These are phyloP conservation scores for Heliconius nattereri DNA, from an alignment of 1,140 invertebrate species.

Conservation along the genomic window DNA sequence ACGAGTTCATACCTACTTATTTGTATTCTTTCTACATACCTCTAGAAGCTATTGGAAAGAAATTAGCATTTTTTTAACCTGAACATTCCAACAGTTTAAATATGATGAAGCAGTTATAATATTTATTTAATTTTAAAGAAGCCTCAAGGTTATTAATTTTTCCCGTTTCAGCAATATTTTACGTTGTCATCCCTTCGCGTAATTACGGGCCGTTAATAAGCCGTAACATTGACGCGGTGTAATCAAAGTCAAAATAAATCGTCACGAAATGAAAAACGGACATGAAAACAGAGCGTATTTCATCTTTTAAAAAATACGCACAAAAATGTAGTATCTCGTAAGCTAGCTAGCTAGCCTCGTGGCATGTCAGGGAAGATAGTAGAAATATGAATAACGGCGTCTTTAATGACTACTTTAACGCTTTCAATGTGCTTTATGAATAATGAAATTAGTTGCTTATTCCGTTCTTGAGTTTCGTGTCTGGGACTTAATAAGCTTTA, in stretches of 20 bases:
- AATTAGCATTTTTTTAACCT: no score
- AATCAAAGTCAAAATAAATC: slow-evolving; percentile 76
- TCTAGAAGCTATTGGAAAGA: no score
- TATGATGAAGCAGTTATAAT: neutral
- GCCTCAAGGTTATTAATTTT: slow-evolving; percentile 37
- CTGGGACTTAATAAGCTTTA: slow-evolving; percentile 74
- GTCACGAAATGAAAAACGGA: slow-evolving; percentile 65
- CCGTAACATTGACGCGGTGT: slow-evolving; percentile 65
- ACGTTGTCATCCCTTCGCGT: slow-evolving; percentile 42
- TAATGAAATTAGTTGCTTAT: slow-evolving; percentile 81
- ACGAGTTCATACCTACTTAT: no score
- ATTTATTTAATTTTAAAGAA: slow-evolving; percentile 22
- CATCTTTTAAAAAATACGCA: slow-evolving; percentile 66
- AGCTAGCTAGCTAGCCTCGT: slow-evolving; percentile 59
- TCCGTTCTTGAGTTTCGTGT: slow-evolving; percentile 76
- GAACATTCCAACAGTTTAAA: neutral
- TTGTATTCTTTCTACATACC: no score
- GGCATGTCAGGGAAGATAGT: slow-evolving; percentile 72
- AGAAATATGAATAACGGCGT: slow-evolving; percentile 71
- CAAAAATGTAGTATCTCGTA: slow-evolving; percentile 73
- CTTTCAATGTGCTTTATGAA: slow-evolving; percentile 80
- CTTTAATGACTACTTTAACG: slow-evolving; percentile 79
- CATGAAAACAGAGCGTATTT: slow-evolving; percentile 67
- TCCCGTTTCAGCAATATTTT: slow-evolving; percentile 42
- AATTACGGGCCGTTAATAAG: slow-evolving; percentile 67